Evolutionary conservation across 2,797 vertebrate species (phyloP).

Genomic region (Apogon talboti): DNA sequence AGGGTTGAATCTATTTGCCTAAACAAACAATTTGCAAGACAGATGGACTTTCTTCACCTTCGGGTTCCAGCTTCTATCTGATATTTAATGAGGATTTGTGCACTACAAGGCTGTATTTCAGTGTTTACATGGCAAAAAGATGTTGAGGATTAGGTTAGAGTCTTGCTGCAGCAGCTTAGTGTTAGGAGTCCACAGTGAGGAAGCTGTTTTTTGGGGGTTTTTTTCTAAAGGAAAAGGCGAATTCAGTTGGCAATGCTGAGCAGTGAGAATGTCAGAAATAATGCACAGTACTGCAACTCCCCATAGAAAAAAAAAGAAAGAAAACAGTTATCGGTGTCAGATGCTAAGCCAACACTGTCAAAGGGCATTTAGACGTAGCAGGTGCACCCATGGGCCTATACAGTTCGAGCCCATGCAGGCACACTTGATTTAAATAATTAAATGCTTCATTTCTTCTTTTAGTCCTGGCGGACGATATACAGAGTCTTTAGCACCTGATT

Average conservation of each 20-base stretch:
- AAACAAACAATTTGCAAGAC: slow-evolving; percentile 1
- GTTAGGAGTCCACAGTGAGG: slow-evolving; percentile 16
- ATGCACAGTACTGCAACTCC: slow-evolving; percentile 55
- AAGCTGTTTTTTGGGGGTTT: not conserved
- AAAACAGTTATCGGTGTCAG: slow-evolving; percentile 44
- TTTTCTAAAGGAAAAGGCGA: slow-evolving; percentile 6
- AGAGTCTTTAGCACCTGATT: slow-evolving; percentile 93
- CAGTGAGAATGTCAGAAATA: slow-evolving; percentile 48
- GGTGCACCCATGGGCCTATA: slow-evolving; percentile 67
- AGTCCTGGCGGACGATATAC: slow-evolving; percentile 44
- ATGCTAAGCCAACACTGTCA: slow-evolving; percentile 51
- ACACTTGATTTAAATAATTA: slow-evolving; percentile 34
- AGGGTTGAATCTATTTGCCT: not conserved
- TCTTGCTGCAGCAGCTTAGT: slow-evolving; percentile 36
- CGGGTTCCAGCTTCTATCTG: not conserved
- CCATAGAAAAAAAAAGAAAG: not conserved
- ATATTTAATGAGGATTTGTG: not conserved
- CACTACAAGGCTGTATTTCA: slow-evolving; percentile 5
- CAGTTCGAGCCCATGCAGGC: slow-evolving; percentile 34
- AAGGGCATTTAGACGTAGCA: slow-evolving; percentile 61
- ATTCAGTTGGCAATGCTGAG: slow-evolving; percentile 47
- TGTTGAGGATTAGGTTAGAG: slow-evolving; percentile 5
- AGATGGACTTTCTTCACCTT: slow-evolving; percentile 2
- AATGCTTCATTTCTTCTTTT: slow-evolving; percentile 34
- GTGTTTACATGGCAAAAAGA: not conserved